A percentile compares a stretch with the other conserved stretches of the same genome.
Conservation (phyloP, 1,140 invertebrate species). For the Ganaspis sp. region DNA sequence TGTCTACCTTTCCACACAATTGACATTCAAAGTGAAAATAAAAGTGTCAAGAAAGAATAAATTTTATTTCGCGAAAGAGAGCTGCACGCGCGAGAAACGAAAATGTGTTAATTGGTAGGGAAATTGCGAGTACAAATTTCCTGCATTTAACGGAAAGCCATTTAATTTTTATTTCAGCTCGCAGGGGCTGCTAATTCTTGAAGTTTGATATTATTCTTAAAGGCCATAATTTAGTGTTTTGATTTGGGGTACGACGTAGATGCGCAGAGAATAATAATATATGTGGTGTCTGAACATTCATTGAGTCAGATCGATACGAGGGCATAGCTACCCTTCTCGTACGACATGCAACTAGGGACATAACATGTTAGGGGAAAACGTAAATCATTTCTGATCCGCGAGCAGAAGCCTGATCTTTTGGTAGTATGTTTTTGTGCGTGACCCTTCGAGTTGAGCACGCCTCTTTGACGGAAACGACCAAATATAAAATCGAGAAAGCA, state of each 20-base stretch:
- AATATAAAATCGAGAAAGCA: conserved; percentile 17
- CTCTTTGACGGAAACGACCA: conserved; percentile 15
- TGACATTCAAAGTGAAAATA: too few relatives aligned
- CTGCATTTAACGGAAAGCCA: too few relatives aligned
- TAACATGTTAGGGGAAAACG: background rate
- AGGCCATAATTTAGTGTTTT: background rate
- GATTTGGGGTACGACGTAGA: conserved; percentile 4
- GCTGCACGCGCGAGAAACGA: too few relatives aligned
- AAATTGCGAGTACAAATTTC: too few relatives aligned
- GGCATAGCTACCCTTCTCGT: background rate
- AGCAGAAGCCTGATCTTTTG: background rate
- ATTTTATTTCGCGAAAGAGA: too few relatives aligned
- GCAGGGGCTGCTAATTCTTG: too few relatives aligned
- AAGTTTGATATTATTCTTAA: too few relatives aligned
- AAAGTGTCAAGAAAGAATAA: too few relatives aligned
- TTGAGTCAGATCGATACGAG: conserved; percentile 18
- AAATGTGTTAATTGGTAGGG: too few relatives aligned
- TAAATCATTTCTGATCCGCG: conserved; percentile 1
- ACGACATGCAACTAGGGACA: conserved; percentile 1
- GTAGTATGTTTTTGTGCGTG: conserved; percentile 32
- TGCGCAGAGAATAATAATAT: conserved; percentile 13
- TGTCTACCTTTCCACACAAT: too few relatives aligned
- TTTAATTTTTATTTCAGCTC: too few relatives aligned
- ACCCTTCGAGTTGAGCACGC: conserved; percentile 20
- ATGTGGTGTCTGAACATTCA: conserved; percentile 13